Percentiles rank a stretch among this genome's conserved stretches.
Evolutionary conservation across 1,140 invertebrate genomes (phyloP).

Genomic region (Tenebrio molitor): DNA sequence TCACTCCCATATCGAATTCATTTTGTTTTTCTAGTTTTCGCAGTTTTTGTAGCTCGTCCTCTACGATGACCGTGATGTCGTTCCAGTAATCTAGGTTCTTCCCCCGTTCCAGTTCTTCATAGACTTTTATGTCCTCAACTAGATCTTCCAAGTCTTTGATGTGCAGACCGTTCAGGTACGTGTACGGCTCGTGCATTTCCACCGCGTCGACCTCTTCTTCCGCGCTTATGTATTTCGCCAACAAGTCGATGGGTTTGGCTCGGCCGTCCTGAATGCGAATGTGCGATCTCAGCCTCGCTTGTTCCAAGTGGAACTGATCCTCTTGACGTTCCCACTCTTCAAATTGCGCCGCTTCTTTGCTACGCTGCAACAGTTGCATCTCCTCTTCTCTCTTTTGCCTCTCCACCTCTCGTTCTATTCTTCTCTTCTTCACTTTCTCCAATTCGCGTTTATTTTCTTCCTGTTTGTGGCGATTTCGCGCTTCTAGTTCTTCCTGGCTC

Average conservation of each 20-base stretch:
- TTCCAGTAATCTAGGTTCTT: conserved; percentile 96
- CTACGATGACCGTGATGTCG: conserved; percentile 96
- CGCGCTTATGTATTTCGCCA: conserved; percentile 96
- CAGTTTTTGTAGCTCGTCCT: conserved; percentile 94
- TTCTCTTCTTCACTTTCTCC: conserved; percentile 92
- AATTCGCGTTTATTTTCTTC: conserved; percentile 91
- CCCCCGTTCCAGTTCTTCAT: conserved; percentile 87
- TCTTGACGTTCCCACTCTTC: conserved; percentile 96
- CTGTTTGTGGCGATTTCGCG: conserved; percentile 87
- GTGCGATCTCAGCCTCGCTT: conserved; percentile 89
- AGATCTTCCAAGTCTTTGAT: conserved; percentile 97
- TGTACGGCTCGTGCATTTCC: conserved; percentile 99
- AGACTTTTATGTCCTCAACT: conserved; percentile 96
- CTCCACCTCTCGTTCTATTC: conserved; percentile 91
- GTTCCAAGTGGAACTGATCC: conserved; percentile 93
- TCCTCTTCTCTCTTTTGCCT: conserved; percentile 92
- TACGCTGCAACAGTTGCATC: conserved; percentile 87
- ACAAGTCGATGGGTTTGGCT: conserved; percentile 97
- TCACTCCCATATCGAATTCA: conserved; percentile 76
- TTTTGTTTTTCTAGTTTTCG: conserved; percentile 78
- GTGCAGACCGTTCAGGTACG: conserved; percentile 92
- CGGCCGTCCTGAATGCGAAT: conserved; percentile 96
- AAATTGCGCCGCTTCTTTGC: conserved; percentile 95
- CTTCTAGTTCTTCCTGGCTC: conserved; percentile 86
- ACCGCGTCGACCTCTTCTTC: conserved; percentile 93